Base-by-base conservation (phyloP, 2,888 invertebrate genomes). In the Lacanobia wlatinum region DNA sequence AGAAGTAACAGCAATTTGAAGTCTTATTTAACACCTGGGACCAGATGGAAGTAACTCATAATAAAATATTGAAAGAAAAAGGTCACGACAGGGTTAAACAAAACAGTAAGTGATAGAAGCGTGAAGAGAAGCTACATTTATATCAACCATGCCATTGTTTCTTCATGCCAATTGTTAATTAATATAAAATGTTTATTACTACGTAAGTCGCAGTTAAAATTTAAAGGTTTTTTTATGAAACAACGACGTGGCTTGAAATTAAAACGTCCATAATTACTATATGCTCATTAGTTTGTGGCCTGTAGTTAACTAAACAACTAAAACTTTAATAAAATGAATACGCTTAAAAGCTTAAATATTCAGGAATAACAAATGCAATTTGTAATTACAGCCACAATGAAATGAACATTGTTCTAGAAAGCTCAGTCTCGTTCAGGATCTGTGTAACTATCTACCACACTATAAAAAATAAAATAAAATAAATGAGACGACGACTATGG, bases 11-110 rank as follows among this genome's bases (percentile, higher is more conserved):
- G 95, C 94, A 94, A 95, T 95, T 94, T 91, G 90, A 90, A 92
- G 95, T 94, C 90, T 94, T 92, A 93, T 94, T 95, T 94, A 96
- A 96, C 95, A 87, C 95, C 95, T 93, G 95, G 92, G 94, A 94
- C 94, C 94, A 88, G 78, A 88, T 70, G 80, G 78, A 86, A 81
- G 83, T 84, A 88, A 80, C 82, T 76, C 72, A 80, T 81, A 84
- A 72, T 76, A 76, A 80, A 78, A 82, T 83, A 83, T 72, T 78
- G 79, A 86, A 86, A 87, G 69, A 89, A 88, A 84, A 53, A 82
- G 92, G 95, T 94, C 94, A 86, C 92, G 83, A 87, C 94, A 95
- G 95, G 94, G 92, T 95, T 96, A 94, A 94, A 95, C 88, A 95
- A 95, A 95, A 95, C 95, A 86, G 77, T 86, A 87, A 84, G 92